A percentile compares a stretch with the other conserved stretches of the same genome.
These are phyloP conservation scores for Sebastes baramenuke DNA, from an alignment of 2,797 vertebrate species.

Conservation along the genomic window DNA sequence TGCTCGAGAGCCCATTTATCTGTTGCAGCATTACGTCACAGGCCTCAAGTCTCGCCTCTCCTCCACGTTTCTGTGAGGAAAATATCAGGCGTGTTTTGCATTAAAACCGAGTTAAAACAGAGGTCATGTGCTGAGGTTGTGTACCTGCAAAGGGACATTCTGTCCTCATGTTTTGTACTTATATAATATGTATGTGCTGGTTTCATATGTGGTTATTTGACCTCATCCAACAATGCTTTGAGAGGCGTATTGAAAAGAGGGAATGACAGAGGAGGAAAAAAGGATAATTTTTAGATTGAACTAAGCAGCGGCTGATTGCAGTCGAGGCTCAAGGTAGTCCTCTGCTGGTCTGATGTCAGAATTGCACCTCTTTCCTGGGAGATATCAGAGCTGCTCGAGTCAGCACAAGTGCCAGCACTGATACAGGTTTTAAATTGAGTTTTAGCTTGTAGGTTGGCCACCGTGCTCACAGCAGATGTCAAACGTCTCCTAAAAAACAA, in stretches of 20 bases:
- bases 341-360: slow-evolving; percentile 53
- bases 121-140: not conserved
- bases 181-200: not conserved
- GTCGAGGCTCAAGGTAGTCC: slow-evolving; percentile 37
- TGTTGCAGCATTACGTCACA: slow-evolving; percentile 48
- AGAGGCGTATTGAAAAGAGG: not conserved
- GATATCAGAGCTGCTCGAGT: not conserved
- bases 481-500: not conserved
- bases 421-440: slow-evolving; percentile 3
- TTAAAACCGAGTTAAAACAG: not conserved
- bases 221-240: not conserved
- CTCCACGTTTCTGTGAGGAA: slow-evolving; percentile 6
- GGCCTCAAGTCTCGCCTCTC: slow-evolving; percentile 21
- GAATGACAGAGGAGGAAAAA: not conserved
- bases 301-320: not conserved
- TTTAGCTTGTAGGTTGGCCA: not conserved
- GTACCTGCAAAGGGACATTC: not conserved
- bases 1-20: slow-evolving; percentile 63
- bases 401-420: not conserved
- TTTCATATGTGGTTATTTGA: not conserved
- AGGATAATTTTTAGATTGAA: not conserved
- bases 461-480: not conserved
- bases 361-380: slow-evolving; percentile 25
- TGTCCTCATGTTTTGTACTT: not conserved
- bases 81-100: slow-evolving; percentile 5